Evolutionary conservation across 2,797 vertebrate species (phyloP), one percentile per base, ranked within the genome.

Genomic region (Diplodus puntazzo): DNA sequence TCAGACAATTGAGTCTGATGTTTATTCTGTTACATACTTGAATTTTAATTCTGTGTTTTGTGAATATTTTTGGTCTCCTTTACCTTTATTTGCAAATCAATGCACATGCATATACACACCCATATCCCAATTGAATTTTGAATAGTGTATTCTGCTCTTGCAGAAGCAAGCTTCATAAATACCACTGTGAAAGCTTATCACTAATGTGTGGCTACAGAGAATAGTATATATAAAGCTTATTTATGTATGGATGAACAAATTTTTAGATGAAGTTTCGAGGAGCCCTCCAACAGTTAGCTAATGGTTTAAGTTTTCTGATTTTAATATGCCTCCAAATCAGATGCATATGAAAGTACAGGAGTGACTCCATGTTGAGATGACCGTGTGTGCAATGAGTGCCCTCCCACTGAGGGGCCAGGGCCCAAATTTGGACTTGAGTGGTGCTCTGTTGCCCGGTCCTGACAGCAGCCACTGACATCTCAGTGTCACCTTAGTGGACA

Each of bases 341-440:
- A 16, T 49, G n/a, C 7, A 71, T 1, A 21, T 50, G 9, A 46
- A 34, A 70, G 48, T 17, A 11, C 6, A 23, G 39, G 50, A 65
- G 12, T 42, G 48, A 63, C 50, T 64, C 39, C 10, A 48, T 49
- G 55, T 30, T 16, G 46, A 77, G 53, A 8, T 76, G 82, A 71
- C 45, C 59, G 66, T 55, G 71, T 66, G 80, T 79, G 62, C n/a
- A 64, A 75, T 43, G 34, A 75, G 66, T 71, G 81, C 71, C 90
- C 85, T 93, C 91, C 93, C 90, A 94, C 80, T 80, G 94, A 80
- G 95, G 95, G 94, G 94, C 92, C 94, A 96, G 91, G 95, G 94
- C 92, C 97, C 97, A 97, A 97, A 98, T 98, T 97, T 97, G 97
- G 97, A 96, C 94, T 95, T 78, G 89, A 95, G 74, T 89, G 87